Percentiles rank a stretch among this genome's conserved stretches.
These are phyloP conservation scores for Andrena minutula DNA, from an alignment of 2,888 invertebrate genomes.

Conservation along the genomic window DNA sequence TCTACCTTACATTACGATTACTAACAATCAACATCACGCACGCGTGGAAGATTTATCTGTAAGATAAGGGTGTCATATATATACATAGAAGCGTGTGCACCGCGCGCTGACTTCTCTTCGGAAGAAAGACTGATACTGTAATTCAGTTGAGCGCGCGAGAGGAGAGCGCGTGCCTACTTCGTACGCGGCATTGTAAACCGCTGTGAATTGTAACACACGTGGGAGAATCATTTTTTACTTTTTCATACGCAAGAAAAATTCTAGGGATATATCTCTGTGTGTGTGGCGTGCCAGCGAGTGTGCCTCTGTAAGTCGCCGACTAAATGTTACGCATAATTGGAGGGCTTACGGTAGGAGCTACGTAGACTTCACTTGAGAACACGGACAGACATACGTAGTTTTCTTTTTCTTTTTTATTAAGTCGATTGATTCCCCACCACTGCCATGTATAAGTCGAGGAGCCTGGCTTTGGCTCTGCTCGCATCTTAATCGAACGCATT, in stretches of 20 bases:
- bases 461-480: neutral
- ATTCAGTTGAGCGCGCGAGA: slow-evolving; percentile 61
- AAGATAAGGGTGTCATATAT: slow-evolving; percentile 56
- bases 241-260: slow-evolving; percentile 55
- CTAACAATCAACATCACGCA: slow-evolving; percentile 46
- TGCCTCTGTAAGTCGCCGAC: slow-evolving; percentile 48
- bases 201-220: slow-evolving; percentile 54
- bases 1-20: slow-evolving; percentile 49
- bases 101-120: slow-evolving; percentile 60
- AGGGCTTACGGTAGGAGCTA: slow-evolving; percentile 39
- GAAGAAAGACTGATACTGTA: slow-evolving; percentile 70
- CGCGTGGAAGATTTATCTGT: slow-evolving; percentile 56
- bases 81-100: slow-evolving; percentile 28
- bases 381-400: slow-evolving; percentile 19
- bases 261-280: slow-evolving; percentile 38
- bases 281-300: slow-evolving; percentile 45
- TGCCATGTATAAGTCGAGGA: neutral
- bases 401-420: too few species aligned
- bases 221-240: slow-evolving; percentile 59
- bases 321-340: slow-evolving; percentile 39
- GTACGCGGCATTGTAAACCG: slow-evolving; percentile 38
- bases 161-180: slow-evolving; percentile 44
- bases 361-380: slow-evolving; percentile 23
- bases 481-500: too few species aligned
- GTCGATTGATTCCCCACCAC: neutral